A percentile compares a stretch with the other conserved stretches of the same genome.
Conservation (phyloP, 2,888 invertebrate genomes). For the Yponomeuta sedellus region DNA sequence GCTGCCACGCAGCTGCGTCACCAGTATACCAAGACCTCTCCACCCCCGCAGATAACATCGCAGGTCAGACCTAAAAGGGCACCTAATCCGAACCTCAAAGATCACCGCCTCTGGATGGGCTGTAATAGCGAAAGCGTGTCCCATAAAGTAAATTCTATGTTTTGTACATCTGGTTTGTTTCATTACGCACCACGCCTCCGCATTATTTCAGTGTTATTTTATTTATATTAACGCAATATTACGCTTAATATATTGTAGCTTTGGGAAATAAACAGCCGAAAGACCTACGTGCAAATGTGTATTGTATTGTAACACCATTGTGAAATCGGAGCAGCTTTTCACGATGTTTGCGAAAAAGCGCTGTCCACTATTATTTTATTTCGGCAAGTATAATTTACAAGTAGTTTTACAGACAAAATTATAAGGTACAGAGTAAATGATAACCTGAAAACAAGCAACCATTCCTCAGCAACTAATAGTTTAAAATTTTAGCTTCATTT, state of each 20-base stretch:
- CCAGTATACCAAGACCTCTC: constrained; percentile 37
- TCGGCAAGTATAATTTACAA: too few relatives aligned
- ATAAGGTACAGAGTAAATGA: too few relatives aligned
- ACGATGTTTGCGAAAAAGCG: too few relatives aligned
- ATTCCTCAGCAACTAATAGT: too few relatives aligned
- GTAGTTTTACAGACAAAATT: too few relatives aligned
- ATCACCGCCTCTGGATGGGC: constrained; percentile 45
- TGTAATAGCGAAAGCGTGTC: constrained; percentile 64
- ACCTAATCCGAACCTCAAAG: constrained; percentile 37
- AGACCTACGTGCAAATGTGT: neutral
- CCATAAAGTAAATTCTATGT: constrained; percentile 66
- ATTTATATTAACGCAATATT: constrained; percentile 8
- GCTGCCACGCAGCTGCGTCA: constrained; percentile 29
- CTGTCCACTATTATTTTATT: too few relatives aligned
- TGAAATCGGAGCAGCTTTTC: too few relatives aligned
- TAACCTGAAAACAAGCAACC: too few relatives aligned
- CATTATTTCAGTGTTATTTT: constrained; percentile 16
- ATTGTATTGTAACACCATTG: neutral
- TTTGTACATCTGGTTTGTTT: constrained; percentile 67
- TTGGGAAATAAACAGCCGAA: neutral
- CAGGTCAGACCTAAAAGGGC: constrained; percentile 29
- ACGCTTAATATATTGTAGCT: constrained; percentile 3
- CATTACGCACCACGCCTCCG: constrained; percentile 36
- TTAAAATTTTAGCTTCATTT: too few relatives aligned
- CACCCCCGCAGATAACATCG: constrained; percentile 27